Evolutionary conservation across 1,140 invertebrate genomes (phyloP).

Genomic region (Drosophila jambulina): DNA sequence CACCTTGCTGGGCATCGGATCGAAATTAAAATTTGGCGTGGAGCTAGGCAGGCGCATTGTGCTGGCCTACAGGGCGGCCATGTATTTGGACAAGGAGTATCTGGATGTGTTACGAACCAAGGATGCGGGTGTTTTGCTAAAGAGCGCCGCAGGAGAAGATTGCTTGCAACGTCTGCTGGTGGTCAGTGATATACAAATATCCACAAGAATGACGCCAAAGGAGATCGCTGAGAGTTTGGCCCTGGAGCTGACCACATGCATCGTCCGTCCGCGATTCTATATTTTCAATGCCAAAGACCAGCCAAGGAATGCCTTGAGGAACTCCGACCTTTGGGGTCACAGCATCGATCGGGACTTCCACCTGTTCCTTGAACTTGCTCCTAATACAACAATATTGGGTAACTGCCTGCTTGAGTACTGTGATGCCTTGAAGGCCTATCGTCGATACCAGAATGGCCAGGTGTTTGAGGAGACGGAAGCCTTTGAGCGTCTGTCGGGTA

Average conservation of each 20-base stretch:
- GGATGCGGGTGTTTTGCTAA: conserved; percentile 86
- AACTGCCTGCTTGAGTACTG: conserved; percentile 78
- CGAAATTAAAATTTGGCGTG: conserved; percentile 85
- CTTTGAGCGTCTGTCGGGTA: conserved; percentile 66
- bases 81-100: conserved; percentile 87
- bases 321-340: conserved; percentile 85
- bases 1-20: conserved; percentile 79
- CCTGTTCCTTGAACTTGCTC: conserved; percentile 72
- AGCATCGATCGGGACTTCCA: conserved; percentile 86
- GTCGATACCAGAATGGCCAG: conserved; percentile 79
- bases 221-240: conserved; percentile 85
- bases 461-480: conserved; percentile 54
- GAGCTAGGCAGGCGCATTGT: conserved; percentile 86
- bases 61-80: conserved; percentile 86
- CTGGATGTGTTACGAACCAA: conserved; percentile 86
- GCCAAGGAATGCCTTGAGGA: conserved; percentile 64
- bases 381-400: conserved; percentile 76
- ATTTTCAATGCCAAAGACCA: conserved; percentile 84
- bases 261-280: conserved; percentile 85
- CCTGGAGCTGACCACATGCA: conserved; percentile 85
- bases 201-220: conserved; percentile 85
- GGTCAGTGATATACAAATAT: conserved; percentile 86
- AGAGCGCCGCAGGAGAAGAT: conserved; percentile 86
- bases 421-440: conserved; percentile 81
- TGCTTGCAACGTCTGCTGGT: conserved; percentile 87